phyloP scores from a whole-genome alignment of 2,797 vertebrate genomes.

The Lagodon rhomboides region DNA sequence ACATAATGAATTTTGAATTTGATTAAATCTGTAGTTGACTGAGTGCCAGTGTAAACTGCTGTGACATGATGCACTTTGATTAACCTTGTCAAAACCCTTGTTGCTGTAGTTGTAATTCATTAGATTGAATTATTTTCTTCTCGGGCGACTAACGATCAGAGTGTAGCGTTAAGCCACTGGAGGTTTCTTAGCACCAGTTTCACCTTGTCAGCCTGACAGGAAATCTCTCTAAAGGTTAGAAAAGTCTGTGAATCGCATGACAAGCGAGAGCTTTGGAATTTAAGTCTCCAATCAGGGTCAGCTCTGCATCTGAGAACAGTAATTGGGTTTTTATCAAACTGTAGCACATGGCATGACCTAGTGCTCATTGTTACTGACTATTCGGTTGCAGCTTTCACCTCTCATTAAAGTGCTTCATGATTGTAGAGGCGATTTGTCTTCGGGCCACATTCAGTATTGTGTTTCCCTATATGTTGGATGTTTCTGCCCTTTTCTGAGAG shows the following conservation, averaged over 20 bases:
- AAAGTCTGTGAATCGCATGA: neutral
- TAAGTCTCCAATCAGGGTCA: neutral
- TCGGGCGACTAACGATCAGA: neutral
- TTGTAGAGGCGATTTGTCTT: neutral
- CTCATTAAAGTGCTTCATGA: neutral
- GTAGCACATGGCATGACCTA: neutral
- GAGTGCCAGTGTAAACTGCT: conserved; percentile 10
- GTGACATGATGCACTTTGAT: conserved; percentile 14
- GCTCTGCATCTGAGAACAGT: neutral
- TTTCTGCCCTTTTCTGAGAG: neutral
- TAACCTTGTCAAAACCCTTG: conserved; percentile 23
- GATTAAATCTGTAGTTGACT: conserved; percentile 2
- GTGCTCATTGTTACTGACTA: neutral
- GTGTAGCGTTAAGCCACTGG: neutral
- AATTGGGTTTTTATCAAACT: conserved; percentile 11
- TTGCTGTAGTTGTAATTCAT: conserved; percentile 8
- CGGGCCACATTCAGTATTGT: neutral
- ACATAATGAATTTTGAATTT: neutral
- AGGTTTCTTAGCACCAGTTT: conserved; percentile 35
- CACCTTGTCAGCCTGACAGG: neutral
- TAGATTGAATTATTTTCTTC: conserved; percentile 21
- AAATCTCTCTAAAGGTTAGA: conserved; percentile 17
- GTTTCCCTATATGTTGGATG: neutral
- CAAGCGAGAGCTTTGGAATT: neutral
- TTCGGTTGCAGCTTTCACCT: neutral